Evolutionary conservation across 2,113 vertebrate genomes (phyloP).

Genomic region (Aramus guarauna): DNA sequence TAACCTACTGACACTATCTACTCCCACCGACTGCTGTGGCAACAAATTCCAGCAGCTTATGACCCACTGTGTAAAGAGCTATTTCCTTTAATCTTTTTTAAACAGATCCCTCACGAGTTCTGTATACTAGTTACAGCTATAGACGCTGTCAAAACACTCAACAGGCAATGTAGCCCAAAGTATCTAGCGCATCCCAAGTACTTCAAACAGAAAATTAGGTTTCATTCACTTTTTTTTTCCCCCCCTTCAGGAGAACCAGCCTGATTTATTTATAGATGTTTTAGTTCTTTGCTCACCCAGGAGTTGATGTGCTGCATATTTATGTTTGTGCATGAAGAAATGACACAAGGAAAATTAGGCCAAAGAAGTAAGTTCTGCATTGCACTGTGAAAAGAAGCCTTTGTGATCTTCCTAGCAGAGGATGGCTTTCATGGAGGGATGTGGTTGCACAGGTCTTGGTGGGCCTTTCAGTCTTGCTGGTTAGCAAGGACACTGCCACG

Average conservation of each 20-base stretch:
- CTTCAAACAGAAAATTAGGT: conserved; percentile 52
- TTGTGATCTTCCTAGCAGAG: background rate
- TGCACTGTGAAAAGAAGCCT: background rate
- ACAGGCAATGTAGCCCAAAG: background rate
- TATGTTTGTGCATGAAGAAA: conserved; percentile 45
- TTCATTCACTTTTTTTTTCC: conserved; percentile 16
- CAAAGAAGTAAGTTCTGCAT: conserved; percentile 11
- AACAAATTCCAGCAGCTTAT: background rate
- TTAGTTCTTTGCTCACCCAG: conserved; percentile 36
- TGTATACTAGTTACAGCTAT: background rate
- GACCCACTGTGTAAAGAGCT: background rate
- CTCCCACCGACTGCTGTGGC: background rate
- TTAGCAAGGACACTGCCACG: background rate
- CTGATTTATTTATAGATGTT: conserved; percentile 59
- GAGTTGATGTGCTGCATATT: conserved; percentile 48
- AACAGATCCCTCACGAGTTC: background rate
- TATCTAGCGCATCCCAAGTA: background rate
- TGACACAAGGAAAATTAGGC: conserved; percentile 45
- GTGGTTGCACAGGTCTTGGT: background rate
- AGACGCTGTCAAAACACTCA: background rate
- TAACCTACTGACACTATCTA: background rate
- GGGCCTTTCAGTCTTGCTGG: background rate
- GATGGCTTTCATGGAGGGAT: background rate
- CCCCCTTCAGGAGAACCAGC: background rate
- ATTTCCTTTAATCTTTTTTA: conserved; percentile 31